Evolutionary conservation across 1,140 invertebrate species (phyloP), one percentile per base, ranked within the genome.

Genomic region (Temnothorax nylanderi): DNA sequence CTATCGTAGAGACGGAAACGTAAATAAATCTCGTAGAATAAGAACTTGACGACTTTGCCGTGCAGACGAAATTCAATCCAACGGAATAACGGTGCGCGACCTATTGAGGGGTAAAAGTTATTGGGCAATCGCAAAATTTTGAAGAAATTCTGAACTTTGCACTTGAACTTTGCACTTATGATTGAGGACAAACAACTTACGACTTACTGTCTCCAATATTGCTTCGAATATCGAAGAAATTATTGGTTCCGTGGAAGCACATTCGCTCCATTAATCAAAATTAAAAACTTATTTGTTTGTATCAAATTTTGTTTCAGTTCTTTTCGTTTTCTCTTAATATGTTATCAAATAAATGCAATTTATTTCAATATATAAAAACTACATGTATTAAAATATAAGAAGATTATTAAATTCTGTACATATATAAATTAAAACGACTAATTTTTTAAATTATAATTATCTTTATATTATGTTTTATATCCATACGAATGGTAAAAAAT

Each of bases 11-110:
- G 26, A 21, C n/a, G 37, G 13, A 10, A 49, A 18, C 56, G n/a
- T 10, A 26, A 26, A 58, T 58, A 58, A 10, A 58, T 51, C 26
- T 26, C 49, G 56, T 58, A 16, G 18, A 64, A 41, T 26, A 32
- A 82, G 34, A 37, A 47, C 56, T 44, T 21, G 78, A 32, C 32
- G 56, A n/a, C n/a, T 21, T 76, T 62, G 58, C 51, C 71, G 18
- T 10, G 8, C 26, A 60, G 41, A 16, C 56, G 26, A 65, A 65
- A 49, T 21, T 47, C 11, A 60, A 51, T 49, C 44, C 10, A 32
- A 5, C 3, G 11, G 37, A 47, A 47, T 21, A 62, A 26, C 21
- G 21, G 10, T 13, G 56, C 56, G 21, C 60, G 16, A 37, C 32
- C 18, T 18, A 34, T 34, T 37, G 26, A 64, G 18, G 56, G 10